A percentile compares a stretch with the other conserved stretches of the same genome.
phyloP scores from a whole-genome alignment of 2,888 invertebrate genomes.

The Megamerina dolium region DNA sequence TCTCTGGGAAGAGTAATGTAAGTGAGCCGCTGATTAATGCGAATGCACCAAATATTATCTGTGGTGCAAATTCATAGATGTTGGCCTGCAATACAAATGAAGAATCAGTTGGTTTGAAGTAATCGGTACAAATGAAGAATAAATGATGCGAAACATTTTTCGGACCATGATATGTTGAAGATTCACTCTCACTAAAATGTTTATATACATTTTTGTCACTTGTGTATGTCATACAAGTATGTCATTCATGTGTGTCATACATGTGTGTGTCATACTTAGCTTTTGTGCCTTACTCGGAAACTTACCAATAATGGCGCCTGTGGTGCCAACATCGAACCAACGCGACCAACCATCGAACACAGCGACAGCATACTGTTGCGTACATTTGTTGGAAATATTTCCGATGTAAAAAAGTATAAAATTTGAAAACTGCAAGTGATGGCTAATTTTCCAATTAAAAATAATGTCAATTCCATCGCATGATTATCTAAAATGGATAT shows the following conservation, averaged over 20 bases:
- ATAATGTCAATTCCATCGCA: slow-evolving; percentile 53
- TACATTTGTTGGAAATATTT: slow-evolving; percentile 64
- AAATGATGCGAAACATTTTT: no score
- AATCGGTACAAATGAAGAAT: no score
- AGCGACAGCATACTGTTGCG: slow-evolving; percentile 62
- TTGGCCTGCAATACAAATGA: slow-evolving; percentile 27
- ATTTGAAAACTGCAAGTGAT: slow-evolving; percentile 63
- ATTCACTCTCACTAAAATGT: no score
- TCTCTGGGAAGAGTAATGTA: slow-evolving; percentile 59
- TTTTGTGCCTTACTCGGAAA: no score
- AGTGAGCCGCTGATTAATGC: slow-evolving; percentile 55
- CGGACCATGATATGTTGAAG: no score
- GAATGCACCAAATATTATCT: slow-evolving; percentile 56
- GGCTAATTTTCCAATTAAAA: slow-evolving; percentile 60
- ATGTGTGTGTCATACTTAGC: no score
- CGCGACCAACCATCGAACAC: slow-evolving; percentile 63
- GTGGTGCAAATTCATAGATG: slow-evolving; percentile 52
- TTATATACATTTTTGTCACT: no score
- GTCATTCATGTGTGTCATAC: no score
- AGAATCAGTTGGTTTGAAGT: neutral
- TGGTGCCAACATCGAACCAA: slow-evolving; percentile 65
- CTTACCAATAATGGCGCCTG: slow-evolving; percentile 58
- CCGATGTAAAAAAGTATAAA: slow-evolving; percentile 63
- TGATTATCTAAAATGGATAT: slow-evolving; percentile 27
- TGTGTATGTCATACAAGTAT: no score